These are phyloP conservation scores for Gandaritis pyraliata DNA, from an alignment of 2,888 invertebrate genomes.

Conservation along the genomic window DNA sequence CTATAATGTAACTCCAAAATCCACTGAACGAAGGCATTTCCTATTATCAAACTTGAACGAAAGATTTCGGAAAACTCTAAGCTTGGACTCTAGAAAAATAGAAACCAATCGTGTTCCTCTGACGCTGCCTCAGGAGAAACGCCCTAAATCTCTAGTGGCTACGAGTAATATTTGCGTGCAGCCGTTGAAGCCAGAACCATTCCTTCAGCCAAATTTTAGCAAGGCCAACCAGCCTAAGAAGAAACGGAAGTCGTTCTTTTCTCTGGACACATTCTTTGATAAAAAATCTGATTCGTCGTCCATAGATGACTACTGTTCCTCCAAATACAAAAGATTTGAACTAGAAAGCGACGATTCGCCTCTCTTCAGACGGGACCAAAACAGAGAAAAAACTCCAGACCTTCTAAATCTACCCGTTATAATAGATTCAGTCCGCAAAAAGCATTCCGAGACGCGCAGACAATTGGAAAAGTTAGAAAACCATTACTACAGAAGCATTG, in stretches of 20 bases:
- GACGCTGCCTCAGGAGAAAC: conserved; percentile 65
- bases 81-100: conserved; percentile 76
- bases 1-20: conserved; percentile 78
- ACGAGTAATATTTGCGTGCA: conserved; percentile 74
- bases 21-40: conserved; percentile 73
- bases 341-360: conserved; percentile 81
- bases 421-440: conserved; percentile 77
- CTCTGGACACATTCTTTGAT: conserved; percentile 81
- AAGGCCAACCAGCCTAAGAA: conserved; percentile 74
- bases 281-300: conserved; percentile 81
- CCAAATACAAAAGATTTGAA: conserved; percentile 81
- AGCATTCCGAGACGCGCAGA: conserved; percentile 74
- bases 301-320: conserved; percentile 79
- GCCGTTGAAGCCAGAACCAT: conserved; percentile 64
- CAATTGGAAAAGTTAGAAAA: conserved; percentile 79
- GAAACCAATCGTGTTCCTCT: conserved; percentile 70
- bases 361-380: conserved; percentile 67
- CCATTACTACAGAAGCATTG: conserved; percentile 76
- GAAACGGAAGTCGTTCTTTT: conserved; percentile 80
- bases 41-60: conserved; percentile 77
- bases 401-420: conserved; percentile 76
- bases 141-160: conserved; percentile 78
- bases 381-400: conserved; percentile 74
- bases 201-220: conserved; percentile 68
- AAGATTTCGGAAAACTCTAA: conserved; percentile 78